Conservation (phyloP, 2,888 invertebrate genomes). For the Oegoconia quadripuncta region DNA sequence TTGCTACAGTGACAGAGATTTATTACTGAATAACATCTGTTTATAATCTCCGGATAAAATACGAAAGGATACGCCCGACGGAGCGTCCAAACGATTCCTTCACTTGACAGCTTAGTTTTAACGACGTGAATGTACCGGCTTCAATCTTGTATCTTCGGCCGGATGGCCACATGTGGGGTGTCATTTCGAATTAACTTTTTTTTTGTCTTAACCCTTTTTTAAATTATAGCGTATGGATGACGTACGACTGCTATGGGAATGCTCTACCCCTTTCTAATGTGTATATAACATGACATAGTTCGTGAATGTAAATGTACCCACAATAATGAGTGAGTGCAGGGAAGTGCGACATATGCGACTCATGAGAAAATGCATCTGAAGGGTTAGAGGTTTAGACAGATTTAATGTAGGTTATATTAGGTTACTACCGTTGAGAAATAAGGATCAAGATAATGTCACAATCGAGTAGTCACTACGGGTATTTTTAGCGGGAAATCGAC, state of each 20-base stretch:
- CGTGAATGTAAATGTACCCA: too few relatives aligned
- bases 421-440: too few relatives aligned
- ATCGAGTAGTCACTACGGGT: too few relatives aligned
- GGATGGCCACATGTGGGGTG: conserved; percentile 52
- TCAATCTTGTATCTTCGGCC: conserved; percentile 38
- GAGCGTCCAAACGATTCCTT: conserved; percentile 49
- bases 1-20: conserved; percentile 46
- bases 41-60: conserved; percentile 64
- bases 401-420: too few relatives aligned
- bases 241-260: conserved; percentile 61
- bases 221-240: conserved; percentile 62
- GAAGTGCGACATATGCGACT: too few relatives aligned
- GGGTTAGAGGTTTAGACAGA: too few relatives aligned
- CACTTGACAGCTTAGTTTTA: conserved; percentile 55
- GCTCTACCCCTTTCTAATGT: conserved; percentile 36
- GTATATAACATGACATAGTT: too few relatives aligned
- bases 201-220: conserved; percentile 72
- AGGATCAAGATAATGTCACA: too few relatives aligned
- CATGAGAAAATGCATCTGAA: too few relatives aligned
- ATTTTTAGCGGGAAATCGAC: too few relatives aligned
- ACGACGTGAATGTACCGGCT: conserved; percentile 32
- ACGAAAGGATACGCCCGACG: conserved; percentile 51
- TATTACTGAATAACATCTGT: conserved; percentile 64
- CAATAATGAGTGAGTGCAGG: too few relatives aligned
- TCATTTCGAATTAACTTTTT: conserved; percentile 56